These are phyloP conservation scores for Enhydra lutris DNA, from an alignment of 2,113 vertebrate species.

Conservation along the genomic window DNA sequence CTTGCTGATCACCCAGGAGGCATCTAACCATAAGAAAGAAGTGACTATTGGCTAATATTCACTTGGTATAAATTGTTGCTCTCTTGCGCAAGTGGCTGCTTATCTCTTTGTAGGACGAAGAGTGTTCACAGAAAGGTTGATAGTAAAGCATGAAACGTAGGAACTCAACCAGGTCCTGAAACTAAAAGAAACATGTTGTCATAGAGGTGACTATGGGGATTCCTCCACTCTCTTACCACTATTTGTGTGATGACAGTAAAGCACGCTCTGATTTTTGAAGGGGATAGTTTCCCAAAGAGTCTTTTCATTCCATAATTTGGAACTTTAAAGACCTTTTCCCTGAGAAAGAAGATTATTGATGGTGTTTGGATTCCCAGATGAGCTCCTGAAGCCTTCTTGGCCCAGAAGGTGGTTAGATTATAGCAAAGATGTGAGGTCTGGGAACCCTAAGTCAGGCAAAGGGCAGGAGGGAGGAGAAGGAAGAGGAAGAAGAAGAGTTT, in stretches of 20 bases:
- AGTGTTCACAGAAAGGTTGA: background rate
- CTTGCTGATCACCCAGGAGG: background rate
- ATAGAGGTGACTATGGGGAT: background rate
- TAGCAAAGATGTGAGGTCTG: background rate
- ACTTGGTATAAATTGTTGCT: background rate
- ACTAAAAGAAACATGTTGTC: background rate
- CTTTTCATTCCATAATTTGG: background rate
- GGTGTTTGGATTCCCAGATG: background rate
- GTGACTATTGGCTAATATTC: background rate
- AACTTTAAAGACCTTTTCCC: background rate
- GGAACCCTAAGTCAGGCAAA: background rate
- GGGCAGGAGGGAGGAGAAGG: background rate
- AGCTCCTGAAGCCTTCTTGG: background rate
- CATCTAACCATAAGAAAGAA: background rate
- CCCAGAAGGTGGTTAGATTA: background rate
- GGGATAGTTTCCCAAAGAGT: background rate
- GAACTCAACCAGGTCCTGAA: background rate
- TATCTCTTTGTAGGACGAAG: background rate
- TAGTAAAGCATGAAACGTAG: background rate
- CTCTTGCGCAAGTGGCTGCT: background rate
- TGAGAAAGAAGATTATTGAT: background rate
- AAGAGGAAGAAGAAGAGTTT: background rate
- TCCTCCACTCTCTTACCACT: background rate
- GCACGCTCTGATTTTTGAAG: background rate
- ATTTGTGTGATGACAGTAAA: background rate